A percentile compares a stretch with the other conserved stretches of the same genome.
These are phyloP conservation scores for Otus scops DNA, from an alignment of 2,797 vertebrate species.

Conservation along the genomic window DNA sequence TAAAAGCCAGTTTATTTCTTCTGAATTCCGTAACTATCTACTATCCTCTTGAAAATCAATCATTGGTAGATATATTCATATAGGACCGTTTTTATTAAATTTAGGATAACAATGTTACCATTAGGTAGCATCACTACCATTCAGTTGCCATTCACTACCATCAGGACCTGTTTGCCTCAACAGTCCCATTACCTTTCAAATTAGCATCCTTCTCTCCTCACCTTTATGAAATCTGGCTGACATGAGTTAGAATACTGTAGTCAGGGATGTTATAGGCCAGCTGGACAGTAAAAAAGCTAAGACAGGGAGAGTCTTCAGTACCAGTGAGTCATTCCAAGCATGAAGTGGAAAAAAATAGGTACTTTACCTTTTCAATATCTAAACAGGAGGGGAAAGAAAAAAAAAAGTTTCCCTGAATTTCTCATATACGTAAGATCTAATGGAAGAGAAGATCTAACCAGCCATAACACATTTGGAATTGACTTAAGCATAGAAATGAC, in stretches of 20 bases:
- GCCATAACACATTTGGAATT: neutral
- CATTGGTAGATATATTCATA: neutral
- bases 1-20: neutral
- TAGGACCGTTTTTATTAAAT: neutral
- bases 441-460: neutral
- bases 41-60: neutral
- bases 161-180: neutral
- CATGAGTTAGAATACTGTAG: neutral
- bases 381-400: neutral
- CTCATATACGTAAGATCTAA: neutral
- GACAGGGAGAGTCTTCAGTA: neutral
- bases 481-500: neutral
- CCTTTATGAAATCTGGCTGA: neutral
- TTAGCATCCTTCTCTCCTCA: neutral
- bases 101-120: neutral
- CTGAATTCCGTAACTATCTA: neutral
- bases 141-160: neutral
- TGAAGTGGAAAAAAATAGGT: neutral
- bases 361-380: neutral
- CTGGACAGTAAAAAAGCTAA: constrained; percentile 19
- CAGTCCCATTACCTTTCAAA: neutral
- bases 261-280: neutral
- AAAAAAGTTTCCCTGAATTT: neutral
- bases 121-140: neutral
- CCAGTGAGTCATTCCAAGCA: constrained; percentile 22